A percentile compares a stretch with the other conserved stretches of the same genome.
These are phyloP conservation scores for Phoxinus dragarum DNA, from an alignment of 2,797 vertebrate genomes.

Conservation along the genomic window DNA sequence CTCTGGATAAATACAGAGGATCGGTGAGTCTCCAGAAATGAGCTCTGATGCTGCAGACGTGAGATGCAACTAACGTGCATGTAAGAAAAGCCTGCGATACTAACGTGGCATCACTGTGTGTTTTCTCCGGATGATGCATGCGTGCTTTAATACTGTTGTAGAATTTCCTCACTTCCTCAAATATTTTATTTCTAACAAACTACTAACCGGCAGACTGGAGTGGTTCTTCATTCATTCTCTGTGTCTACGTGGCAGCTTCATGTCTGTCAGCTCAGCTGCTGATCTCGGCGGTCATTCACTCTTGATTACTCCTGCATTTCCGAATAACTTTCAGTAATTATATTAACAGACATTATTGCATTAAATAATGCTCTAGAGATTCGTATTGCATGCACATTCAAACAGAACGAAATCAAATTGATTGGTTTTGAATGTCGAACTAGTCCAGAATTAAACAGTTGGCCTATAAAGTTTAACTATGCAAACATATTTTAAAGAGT, in stretches of 20 bases:
- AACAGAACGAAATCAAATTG: not conserved
- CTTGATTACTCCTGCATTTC: not conserved
- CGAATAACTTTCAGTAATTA: not conserved
- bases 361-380: not conserved
- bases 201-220: not conserved
- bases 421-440: not conserved
- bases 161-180: not conserved
- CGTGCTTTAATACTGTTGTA: not conserved
- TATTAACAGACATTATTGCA: not conserved
- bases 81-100: not conserved
- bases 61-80: constrained; percentile 44
- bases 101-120: not conserved
- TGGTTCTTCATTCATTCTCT: not conserved
- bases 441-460: not conserved
- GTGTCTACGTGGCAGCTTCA: constrained; percentile 53
- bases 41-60: not conserved
- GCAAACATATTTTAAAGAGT: not conserved
- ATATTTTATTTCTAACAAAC: not conserved
- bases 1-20: constrained; percentile 95
- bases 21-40: constrained; percentile 85
- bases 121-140: not conserved
- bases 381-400: not conserved
- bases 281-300: no score
- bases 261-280: not conserved
- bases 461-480: not conserved